These are phyloP conservation scores for Microtus montanus DNA, from an alignment of 2,113 vertebrate genomes.

Conservation along the genomic window DNA sequence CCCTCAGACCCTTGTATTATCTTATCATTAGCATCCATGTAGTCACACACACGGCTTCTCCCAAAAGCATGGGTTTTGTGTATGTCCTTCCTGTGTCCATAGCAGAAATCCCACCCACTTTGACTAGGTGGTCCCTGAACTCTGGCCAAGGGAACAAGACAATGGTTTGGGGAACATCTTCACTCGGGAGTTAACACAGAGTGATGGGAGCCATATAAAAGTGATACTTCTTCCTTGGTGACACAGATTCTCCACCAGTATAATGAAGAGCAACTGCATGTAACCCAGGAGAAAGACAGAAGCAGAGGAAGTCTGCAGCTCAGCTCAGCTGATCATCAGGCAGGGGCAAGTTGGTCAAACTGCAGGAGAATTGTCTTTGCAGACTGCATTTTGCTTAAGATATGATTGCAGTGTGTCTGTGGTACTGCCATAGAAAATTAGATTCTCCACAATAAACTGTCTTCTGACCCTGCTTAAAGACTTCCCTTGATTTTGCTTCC, in stretches of 20 bases:
- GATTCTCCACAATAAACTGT: constrained; percentile 50
- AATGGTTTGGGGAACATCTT: not conserved
- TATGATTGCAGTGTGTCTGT: not conserved
- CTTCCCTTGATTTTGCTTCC: not conserved
- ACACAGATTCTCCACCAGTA: not conserved
- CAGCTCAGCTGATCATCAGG: not conserved
- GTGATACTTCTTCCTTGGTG: not conserved
- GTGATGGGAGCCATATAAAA: not conserved
- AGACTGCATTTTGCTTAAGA: constrained; percentile 53
- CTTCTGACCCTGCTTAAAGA: constrained; percentile 46
- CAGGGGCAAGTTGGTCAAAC: constrained; percentile 28
- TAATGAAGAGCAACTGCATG: constrained; percentile 9
- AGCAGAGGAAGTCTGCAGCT: not conserved
- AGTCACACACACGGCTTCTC: not conserved
- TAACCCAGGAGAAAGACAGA: constrained; percentile 50
- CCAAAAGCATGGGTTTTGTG: not conserved
- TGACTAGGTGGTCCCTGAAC: not conserved
- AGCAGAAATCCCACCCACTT: not conserved
- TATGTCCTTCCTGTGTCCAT: not conserved
- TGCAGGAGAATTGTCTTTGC: constrained; percentile 31
- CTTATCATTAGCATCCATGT: too few species aligned
- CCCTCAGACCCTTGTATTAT: accelerated
- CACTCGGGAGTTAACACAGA: not conserved
- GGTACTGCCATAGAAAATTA: constrained; percentile 47
- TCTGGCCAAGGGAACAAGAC: not conserved